A percentile compares a stretch with the other conserved stretches of the same genome.
These are phyloP conservation scores for Herminia tarsipennalis DNA, from an alignment of 2,888 invertebrate genomes.

Conservation along the genomic window DNA sequence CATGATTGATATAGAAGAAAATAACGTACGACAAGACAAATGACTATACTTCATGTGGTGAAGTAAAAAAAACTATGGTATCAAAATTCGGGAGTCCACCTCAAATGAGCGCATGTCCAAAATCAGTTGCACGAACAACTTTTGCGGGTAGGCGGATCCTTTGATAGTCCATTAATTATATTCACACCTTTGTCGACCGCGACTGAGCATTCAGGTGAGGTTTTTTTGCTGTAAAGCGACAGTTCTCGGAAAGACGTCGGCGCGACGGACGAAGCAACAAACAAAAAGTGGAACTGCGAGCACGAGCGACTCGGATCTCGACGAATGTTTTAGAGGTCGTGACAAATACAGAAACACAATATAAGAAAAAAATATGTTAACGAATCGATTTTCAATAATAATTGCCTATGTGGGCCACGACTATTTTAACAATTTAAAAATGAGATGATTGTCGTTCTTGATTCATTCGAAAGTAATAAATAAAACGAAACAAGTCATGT, in stretches of 20 bases:
- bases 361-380: constrained; percentile 27
- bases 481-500: too few relatives aligned
- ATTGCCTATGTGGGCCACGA: constrained; percentile 13
- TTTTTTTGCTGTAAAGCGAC: constrained; percentile 61
- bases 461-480: constrained; percentile 10
- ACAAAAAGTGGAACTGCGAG: constrained; percentile 68
- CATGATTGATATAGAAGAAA: constrained; percentile 57
- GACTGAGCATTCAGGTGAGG: constrained; percentile 50
- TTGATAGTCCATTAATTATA: constrained; percentile 82
- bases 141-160: constrained; percentile 63
- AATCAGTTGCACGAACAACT: constrained; percentile 50
- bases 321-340: constrained; percentile 59
- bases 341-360: constrained; percentile 52
- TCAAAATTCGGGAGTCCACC: constrained; percentile 37
- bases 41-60: constrained; percentile 30
- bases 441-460: constrained; percentile 3
- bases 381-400: constrained; percentile 28
- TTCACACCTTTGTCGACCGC: constrained; percentile 78
- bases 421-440: constrained; percentile 13
- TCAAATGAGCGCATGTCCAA: constrained; percentile 59
- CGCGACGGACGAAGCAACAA: constrained; percentile 46
- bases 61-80: constrained; percentile 30
- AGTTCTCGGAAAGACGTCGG: constrained; percentile 74
- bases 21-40: constrained; percentile 45
- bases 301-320: constrained; percentile 65